Conservation (phyloP, 2,797 vertebrate species). For the Coccyzus lansbergi region DNA sequence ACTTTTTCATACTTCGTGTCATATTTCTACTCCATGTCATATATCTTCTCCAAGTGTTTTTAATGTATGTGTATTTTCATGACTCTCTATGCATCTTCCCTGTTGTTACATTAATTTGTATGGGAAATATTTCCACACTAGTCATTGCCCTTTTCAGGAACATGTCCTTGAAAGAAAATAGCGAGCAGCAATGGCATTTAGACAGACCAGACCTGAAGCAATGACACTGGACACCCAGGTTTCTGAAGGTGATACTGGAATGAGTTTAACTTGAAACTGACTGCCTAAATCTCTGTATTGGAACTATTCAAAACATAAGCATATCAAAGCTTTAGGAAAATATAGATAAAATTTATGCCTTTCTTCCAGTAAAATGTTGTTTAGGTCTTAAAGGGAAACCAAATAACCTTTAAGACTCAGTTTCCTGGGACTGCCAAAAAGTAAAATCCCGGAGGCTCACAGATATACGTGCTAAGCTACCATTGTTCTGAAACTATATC, state of each 20-base stretch:
- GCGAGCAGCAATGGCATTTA: not conserved
- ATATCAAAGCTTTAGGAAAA: not conserved
- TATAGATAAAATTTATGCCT: not conserved
- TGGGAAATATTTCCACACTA: not conserved
- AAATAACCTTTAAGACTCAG: not conserved
- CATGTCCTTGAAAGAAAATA: not conserved
- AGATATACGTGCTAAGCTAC: not conserved
- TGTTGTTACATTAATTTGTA: not conserved
- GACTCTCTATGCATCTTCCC: rapidly evolving
- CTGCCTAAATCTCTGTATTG: not conserved
- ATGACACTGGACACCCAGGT: not conserved
- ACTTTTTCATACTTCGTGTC: not conserved
- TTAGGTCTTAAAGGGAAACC: not conserved
- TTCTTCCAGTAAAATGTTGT: not conserved
- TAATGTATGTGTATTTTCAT: not conserved
- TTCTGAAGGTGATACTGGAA: not conserved
- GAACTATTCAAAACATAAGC: not conserved
- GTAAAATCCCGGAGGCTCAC: not conserved
- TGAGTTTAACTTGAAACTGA: not conserved
- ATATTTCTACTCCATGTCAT: not conserved
- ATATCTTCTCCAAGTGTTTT: not conserved
- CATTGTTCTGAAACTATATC: not conserved
- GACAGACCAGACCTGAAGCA: not conserved
- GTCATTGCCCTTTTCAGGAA: not conserved
- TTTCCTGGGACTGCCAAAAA: not conserved